Base-by-base conservation (phyloP, 2,797 vertebrate genomes). In the Sebastes diploproa region DNA sequence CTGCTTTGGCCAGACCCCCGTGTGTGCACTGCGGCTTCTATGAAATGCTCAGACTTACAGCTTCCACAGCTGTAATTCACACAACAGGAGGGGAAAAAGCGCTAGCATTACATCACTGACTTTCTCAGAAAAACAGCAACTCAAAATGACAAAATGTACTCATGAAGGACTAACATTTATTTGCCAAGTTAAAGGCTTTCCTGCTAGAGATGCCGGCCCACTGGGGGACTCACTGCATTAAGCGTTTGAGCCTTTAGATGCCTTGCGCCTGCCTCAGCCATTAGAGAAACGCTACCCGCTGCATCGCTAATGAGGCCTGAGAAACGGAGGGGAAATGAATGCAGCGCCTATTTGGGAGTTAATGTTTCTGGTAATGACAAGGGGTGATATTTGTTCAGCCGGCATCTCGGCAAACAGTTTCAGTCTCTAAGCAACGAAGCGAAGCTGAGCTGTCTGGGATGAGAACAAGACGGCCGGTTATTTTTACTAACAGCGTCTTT, bases 321-420 rank as follows among this genome's bases (percentile, higher is more conserved):
- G 74, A 85, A 74, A 67, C 4, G 3, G 27, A 13, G 27, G 23
- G 20, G 13, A 1, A 30, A 38, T 14, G 38, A 78, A 76, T 52
- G 14, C 36, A 11, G 59, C 27, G 9, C 50, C 69, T 76, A 56
- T 52, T n/a, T 22, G 85, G 79, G 79, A 85, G 69, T 80, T 77
- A 63, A 89, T 89, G 87, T 82, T 86, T 84, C 81, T 72, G 61
- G 77, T 89, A 88, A 88, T 83, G 86, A 88, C 79, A 66, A 70
- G 79, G 69, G 75, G 78, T 59, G 66, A 87, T 80, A 88, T 89
- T 91, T 88, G 81, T 78, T 91, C 71, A 84, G 82, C n/a, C 29
- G 3, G 59, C 59, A 74, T 86, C 74, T 83, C 27, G 2, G 73
- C 70, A 89, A 88, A 91, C 50, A 80, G 36, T 80, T 82, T 78